A percentile compares a stretch with the other conserved stretches of the same genome.
Conservation (phyloP, 2,113 vertebrate genomes). For the Tyrannus savana region DNA sequence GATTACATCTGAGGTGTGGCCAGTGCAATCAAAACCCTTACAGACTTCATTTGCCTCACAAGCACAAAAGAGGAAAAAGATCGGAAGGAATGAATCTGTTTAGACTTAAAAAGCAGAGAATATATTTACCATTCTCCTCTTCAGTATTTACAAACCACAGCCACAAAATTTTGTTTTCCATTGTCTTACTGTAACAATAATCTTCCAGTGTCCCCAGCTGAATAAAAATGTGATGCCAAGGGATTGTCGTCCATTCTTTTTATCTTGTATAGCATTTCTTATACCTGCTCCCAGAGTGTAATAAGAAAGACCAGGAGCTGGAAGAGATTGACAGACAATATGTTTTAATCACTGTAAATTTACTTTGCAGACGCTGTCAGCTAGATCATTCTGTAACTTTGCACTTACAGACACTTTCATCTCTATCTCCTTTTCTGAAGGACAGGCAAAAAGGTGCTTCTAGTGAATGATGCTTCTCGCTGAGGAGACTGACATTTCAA, state of each 20-base stretch:
- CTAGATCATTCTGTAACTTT: background rate
- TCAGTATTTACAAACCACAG: background rate
- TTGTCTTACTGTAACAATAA: background rate
- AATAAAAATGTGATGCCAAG: background rate
- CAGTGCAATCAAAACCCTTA: background rate
- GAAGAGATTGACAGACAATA: background rate
- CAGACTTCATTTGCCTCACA: background rate
- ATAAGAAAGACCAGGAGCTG: background rate
- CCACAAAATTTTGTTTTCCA: background rate
- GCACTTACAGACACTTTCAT: background rate
- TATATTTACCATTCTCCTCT: background rate
- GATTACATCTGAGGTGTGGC: background rate
- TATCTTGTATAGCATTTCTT: background rate
- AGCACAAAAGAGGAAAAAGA: background rate
- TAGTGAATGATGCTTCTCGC: background rate
- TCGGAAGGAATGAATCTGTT: background rate
- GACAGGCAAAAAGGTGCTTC: background rate
- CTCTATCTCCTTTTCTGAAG: background rate
- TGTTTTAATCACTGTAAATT: background rate
- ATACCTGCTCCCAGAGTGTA: background rate
- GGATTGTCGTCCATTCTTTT: background rate
- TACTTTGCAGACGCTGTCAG: background rate
- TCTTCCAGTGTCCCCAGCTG: background rate
- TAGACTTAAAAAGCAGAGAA: background rate
- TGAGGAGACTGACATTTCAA: background rate